These are phyloP conservation scores for Macropodus opercularis DNA, from an alignment of 2,797 vertebrate species.

Conservation along the genomic window DNA sequence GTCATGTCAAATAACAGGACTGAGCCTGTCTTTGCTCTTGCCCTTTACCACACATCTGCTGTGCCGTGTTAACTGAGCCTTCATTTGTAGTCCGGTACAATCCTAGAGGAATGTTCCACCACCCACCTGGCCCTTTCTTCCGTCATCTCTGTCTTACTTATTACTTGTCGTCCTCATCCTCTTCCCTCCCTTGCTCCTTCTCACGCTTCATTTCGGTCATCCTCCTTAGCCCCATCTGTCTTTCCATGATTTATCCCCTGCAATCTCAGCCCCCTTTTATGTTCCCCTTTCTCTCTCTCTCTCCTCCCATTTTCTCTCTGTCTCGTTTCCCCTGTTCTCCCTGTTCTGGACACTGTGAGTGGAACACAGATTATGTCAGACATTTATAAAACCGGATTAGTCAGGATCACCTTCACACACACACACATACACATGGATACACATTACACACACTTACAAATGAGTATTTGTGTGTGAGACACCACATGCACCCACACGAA, in stretches of 20 bases:
- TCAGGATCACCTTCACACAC: conserved; percentile 73
- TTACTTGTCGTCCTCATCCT: conserved; percentile 42
- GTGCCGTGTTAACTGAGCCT: conserved; percentile 30
- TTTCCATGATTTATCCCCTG: conserved; percentile 40
- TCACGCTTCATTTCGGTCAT: conserved; percentile 52
- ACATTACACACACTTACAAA: conserved; percentile 17
- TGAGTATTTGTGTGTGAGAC: conserved; percentile 1
- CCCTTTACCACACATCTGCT: conserved; percentile 22
- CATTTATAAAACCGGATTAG: conserved; percentile 77
- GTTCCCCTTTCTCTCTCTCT: conserved; percentile 10
- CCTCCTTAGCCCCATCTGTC: conserved; percentile 48
- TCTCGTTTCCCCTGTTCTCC: conserved; percentile 39
- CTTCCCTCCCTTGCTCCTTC: conserved; percentile 23
- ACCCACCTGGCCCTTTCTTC: conserved; percentile 33
- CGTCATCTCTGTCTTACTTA: conserved; percentile 44
- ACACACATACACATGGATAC: conserved; percentile 12
- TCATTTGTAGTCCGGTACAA: conserved; percentile 25
- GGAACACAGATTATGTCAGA: conserved; percentile 75
- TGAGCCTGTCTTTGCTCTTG: not conserved
- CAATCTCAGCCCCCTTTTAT: conserved; percentile 40
- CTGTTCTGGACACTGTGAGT: conserved; percentile 60
- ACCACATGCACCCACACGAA: conserved; percentile 20
- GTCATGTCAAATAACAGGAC: not conserved
- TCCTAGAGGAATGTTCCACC: conserved; percentile 58
- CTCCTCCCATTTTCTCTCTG: conserved; percentile 14